A percentile compares a stretch with the other conserved stretches of the same genome.
phyloP scores from a whole-genome alignment of 1,140 invertebrate genomes.

The Uloborus diversus region DNA sequence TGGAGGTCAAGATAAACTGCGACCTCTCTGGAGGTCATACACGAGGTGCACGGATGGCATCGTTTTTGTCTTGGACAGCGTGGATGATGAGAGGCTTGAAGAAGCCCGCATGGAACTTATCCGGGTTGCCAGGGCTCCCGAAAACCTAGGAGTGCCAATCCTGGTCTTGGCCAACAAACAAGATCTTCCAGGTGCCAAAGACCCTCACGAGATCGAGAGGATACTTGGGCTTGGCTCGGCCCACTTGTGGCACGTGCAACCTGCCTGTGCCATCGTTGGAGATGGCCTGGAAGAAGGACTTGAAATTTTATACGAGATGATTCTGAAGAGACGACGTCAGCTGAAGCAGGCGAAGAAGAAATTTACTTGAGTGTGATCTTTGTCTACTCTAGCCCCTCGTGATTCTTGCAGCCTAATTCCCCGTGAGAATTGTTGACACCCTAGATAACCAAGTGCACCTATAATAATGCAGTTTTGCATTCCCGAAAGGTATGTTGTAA shows the following conservation, averaged over 20 bases:
- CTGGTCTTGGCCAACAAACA: slow-evolving; percentile 93
- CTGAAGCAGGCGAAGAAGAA: slow-evolving; percentile 74
- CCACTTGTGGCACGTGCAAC: slow-evolving; percentile 87
- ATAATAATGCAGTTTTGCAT: no score
- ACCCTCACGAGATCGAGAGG: slow-evolving; percentile 86
- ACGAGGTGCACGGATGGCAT: slow-evolving; percentile 91
- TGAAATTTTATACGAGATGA: slow-evolving; percentile 94
- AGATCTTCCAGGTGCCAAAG: slow-evolving; percentile 87
- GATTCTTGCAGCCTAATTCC: no score
- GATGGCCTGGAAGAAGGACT: slow-evolving; percentile 95
- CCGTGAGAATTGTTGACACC: no score
- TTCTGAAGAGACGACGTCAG: slow-evolving; percentile 89
- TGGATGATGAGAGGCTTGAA: slow-evolving; percentile 89
- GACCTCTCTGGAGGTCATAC: slow-evolving; percentile 92
- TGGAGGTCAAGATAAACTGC: slow-evolving; percentile 91
- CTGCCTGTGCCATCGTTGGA: slow-evolving; percentile 94
- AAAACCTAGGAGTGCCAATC: slow-evolving; percentile 88
- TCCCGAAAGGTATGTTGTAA: no score
- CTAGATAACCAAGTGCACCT: no score
- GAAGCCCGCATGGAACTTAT: slow-evolving; percentile 94
- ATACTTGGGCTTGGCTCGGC: slow-evolving; percentile 77
- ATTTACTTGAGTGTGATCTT: slow-evolving; percentile 10
- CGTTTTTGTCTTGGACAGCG: slow-evolving; percentile 90
- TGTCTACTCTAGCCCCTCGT: no score
- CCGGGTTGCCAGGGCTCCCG: slow-evolving; percentile 84